These are phyloP conservation scores for Nicator chloris DNA, from an alignment of 2,113 vertebrate genomes.

Conservation along the genomic window DNA sequence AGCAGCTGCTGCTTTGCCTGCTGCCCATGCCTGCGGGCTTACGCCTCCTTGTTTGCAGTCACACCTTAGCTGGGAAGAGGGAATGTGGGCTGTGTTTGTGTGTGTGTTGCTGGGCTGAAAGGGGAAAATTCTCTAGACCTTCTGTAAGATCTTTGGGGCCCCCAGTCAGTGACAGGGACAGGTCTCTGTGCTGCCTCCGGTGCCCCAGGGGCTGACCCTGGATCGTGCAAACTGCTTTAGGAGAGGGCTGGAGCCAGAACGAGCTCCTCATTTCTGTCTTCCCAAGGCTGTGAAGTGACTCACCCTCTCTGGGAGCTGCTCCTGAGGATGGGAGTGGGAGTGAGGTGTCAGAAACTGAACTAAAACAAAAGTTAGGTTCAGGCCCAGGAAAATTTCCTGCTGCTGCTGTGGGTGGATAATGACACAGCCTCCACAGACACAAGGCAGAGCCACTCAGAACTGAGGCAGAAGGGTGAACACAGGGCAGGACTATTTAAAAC, in stretches of 20 bases:
- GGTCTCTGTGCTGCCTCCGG: background rate
- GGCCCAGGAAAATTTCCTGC: background rate
- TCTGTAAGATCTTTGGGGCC: background rate
- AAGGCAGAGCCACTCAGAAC: background rate
- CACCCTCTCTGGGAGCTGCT: background rate
- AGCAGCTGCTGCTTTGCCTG: background rate
- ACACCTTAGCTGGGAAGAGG: background rate
- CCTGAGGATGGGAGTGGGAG: background rate
- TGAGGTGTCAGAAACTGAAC: background rate
- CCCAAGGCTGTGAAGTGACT: background rate
- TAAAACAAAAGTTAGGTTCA: background rate
- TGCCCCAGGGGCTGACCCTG: background rate
- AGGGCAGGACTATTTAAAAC: slow-evolving; percentile 10
- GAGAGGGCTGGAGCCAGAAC: background rate
- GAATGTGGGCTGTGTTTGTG: background rate
- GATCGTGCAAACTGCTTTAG: background rate
- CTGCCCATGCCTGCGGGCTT: background rate
- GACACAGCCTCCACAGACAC: slow-evolving; percentile 4
- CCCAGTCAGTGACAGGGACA: background rate
- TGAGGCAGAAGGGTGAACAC: background rate
- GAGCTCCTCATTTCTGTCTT: background rate
- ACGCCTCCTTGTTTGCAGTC: background rate
- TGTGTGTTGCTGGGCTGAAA: background rate
- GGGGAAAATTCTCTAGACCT: background rate
- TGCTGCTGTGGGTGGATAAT: slow-evolving; percentile 41